Evolutionary conservation across 2,797 vertebrate genomes (phyloP), one percentile per base, ranked within the genome.

Genomic region (Cirrhinus mrigala): DNA sequence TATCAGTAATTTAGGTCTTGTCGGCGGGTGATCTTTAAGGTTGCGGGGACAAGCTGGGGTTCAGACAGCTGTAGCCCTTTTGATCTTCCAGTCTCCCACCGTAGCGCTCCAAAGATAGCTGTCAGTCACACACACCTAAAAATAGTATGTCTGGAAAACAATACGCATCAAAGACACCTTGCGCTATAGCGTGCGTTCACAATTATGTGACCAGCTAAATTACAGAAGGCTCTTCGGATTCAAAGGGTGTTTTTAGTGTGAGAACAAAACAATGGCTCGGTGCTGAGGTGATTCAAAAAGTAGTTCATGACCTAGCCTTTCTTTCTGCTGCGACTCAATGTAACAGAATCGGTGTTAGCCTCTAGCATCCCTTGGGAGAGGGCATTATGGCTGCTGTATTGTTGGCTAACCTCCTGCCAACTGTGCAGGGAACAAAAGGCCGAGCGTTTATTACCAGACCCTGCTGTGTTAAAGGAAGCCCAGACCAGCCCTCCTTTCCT

Each of bases 381-480:
- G 93, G 95, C 96, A 96, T 97, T 97, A 96, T 96, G 96, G 88
- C 94, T 95, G 80, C 95, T 95, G 95, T 95, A 96, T 97, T 97
- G 96, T 97, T 96, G 95, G 95, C 96, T 94, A 95, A 96, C 96
- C 96, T 96, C 96, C 96, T 96, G 95, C 95, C 93, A 95, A 97
- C 96, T 96, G 96, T 95, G 95, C 95, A 89, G 94, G 95, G 96
- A 97, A 97, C 96, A 97, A 97, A 97, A 96, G 96, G 94, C 94
- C 94, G 95, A 96, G 96, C 96, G 94, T 96, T 97, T 97, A 97
- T 96, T 96, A 96, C 94, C 94, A 95, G 95, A 96, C 95, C 96
- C 96, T 94, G 95, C 96, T 97, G 96, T 96, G 96, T 96, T 96
- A 96, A 97, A 97, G 97, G 96, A 97, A 97, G 96, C 95, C 96